phyloP scores from a whole-genome alignment of 2,797 vertebrate species.

The Eremophila alpestris region DNA sequence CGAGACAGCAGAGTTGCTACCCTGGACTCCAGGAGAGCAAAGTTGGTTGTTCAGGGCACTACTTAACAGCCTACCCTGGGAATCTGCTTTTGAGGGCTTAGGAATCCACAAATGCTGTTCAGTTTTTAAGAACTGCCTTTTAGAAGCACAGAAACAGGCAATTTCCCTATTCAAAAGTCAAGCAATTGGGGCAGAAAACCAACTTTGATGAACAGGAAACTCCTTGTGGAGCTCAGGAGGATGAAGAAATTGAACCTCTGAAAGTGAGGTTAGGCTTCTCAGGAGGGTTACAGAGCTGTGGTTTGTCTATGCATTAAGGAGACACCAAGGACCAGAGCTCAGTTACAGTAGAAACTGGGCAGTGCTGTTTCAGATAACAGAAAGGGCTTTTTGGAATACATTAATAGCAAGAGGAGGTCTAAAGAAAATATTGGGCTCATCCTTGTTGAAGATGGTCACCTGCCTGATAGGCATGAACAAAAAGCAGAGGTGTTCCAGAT shows the following conservation, averaged over 20 bases:
- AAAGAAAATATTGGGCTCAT: neutral
- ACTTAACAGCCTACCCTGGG: neutral
- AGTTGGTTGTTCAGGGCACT: neutral
- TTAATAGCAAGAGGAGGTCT: neutral
- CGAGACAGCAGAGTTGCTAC: neutral
- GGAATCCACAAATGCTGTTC: neutral
- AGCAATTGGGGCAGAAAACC: neutral
- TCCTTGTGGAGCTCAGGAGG: neutral
- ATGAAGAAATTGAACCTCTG: neutral
- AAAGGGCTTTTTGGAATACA: neutral
- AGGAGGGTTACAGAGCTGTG: neutral
- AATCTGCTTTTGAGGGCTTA: neutral
- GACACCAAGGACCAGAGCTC: neutral
- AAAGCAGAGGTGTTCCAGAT: too few relatives aligned
- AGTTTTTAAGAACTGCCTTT: neutral
- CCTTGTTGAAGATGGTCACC: neutral
- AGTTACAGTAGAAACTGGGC: neutral
- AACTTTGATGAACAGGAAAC: neutral
- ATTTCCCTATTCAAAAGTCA: neutral
- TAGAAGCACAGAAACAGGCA: neutral
- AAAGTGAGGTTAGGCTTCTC: neutral
- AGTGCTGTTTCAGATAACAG: neutral
- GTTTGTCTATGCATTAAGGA: neutral
- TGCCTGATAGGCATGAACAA: neutral
- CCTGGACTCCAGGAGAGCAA: neutral